Conservation (phyloP, 2,113 vertebrate genomes). For the Grammomys dolichurus region DNA sequence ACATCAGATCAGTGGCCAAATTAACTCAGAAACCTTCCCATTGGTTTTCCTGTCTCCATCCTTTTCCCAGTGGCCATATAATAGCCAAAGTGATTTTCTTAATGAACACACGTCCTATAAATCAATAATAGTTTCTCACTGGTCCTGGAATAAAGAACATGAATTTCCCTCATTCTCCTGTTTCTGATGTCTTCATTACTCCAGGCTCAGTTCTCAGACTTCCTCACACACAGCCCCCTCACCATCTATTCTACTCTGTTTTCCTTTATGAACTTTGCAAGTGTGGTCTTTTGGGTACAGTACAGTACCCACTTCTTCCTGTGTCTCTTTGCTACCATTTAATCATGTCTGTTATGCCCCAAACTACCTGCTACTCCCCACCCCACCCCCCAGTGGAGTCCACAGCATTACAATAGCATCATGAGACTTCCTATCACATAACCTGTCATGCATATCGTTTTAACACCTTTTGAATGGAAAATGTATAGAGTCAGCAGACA, state of each 20-base stretch:
- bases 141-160: neutral
- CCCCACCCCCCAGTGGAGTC: neutral
- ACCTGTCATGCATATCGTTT: neutral
- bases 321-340: neutral
- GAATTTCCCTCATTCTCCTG: neutral
- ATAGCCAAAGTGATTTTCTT: conserved; percentile 8
- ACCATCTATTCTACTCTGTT: neutral
- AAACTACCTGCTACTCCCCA: neutral
- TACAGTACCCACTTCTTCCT: neutral
- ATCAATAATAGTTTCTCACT: neutral
- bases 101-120: neutral
- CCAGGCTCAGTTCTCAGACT: neutral
- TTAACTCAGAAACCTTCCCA: neutral
- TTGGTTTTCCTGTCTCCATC: neutral
- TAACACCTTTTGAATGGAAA: neutral
- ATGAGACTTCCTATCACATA: neutral
- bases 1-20: neutral
- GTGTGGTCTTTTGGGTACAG: neutral
- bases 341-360: neutral
- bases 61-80: neutral
- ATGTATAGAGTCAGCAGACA: neutral
- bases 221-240: neutral
- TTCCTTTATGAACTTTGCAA: neutral
- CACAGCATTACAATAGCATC: no score
- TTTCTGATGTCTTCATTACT: neutral